Evolutionary conservation across 2,797 vertebrate genomes (phyloP).

Genomic region (Myotis findleyi): DNA sequence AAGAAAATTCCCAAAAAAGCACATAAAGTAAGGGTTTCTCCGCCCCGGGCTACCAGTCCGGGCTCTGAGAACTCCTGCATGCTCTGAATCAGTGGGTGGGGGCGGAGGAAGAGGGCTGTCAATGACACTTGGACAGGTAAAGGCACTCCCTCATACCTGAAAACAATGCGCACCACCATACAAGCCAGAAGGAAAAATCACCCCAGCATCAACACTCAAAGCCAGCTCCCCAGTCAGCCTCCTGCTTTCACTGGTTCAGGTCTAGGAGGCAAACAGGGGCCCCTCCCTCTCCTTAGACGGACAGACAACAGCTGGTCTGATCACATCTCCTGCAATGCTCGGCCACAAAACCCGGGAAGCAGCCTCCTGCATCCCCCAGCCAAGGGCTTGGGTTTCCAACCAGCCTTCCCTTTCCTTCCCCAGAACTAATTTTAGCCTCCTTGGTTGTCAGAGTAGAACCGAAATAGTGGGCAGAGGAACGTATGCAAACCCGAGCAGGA

Average conservation of each 20-base stretch:
- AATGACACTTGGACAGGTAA: neutral
- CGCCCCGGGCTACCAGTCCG: neutral
- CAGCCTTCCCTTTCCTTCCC: conserved; percentile 82
- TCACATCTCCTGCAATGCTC: conserved; percentile 87
- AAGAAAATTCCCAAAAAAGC: conserved; percentile 56
- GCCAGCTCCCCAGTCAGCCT: conserved; percentile 83
- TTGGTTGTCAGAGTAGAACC: conserved; percentile 67
- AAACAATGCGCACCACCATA: neutral
- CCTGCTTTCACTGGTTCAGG: conserved; percentile 86
- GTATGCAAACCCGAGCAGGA: neutral
- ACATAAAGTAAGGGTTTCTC: conserved; percentile 1
- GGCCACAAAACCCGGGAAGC: conserved; percentile 85
- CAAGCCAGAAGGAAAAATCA: conserved; percentile 64
- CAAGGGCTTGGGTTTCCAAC: conserved; percentile 79
- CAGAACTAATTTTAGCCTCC: conserved; percentile 88
- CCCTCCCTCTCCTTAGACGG: conserved; percentile 81
- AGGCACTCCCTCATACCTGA: neutral
- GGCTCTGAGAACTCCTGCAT: neutral
- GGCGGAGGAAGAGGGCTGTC: neutral
- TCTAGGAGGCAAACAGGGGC: conserved; percentile 80
- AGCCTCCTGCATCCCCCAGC: conserved; percentile 70
- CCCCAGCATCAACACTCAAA: conserved; percentile 63
- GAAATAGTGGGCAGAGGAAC: conserved; percentile 73
- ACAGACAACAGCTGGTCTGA: conserved; percentile 89
- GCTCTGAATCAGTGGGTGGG: neutral